These are phyloP conservation scores for Eonycteris spelaea DNA, from an alignment of 2,113 vertebrate genomes.

Conservation along the genomic window DNA sequence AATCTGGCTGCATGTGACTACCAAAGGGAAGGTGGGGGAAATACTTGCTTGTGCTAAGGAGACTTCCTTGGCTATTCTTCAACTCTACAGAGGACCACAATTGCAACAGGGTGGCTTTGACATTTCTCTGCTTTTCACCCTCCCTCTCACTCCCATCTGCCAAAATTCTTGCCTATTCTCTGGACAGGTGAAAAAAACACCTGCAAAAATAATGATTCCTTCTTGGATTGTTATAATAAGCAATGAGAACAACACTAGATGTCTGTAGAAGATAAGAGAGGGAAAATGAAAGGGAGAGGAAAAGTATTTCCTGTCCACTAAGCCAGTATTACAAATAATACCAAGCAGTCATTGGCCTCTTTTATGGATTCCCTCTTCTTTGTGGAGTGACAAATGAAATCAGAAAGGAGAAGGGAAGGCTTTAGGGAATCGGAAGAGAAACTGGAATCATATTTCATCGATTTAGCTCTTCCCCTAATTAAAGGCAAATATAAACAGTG, in stretches of 20 bases:
- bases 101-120: neutral
- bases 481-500: constrained; percentile 11
- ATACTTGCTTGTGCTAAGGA: neutral
- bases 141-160: neutral
- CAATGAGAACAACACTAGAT: neutral
- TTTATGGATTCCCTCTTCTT: neutral
- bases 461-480: neutral
- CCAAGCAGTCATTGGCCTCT: neutral
- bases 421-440: constrained; percentile 9
- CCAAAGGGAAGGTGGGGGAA: neutral
- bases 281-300: neutral
- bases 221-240: constrained; percentile 10
- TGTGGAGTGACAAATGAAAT: neutral
- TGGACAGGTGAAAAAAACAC: constrained; percentile 16
- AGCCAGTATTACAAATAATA: neutral
- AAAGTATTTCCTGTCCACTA: neutral
- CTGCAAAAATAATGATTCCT: constrained; percentile 21
- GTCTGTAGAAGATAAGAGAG: neutral
- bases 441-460: neutral
- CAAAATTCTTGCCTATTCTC: constrained; percentile 9
- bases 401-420: neutral
- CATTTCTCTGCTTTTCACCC: neutral
- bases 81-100: neutral
- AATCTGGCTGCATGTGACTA: neutral
- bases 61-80: neutral